Evolutionary conservation across 2,797 vertebrate species (phyloP).

Genomic region (Rhinophrynus dorsalis): DNA sequence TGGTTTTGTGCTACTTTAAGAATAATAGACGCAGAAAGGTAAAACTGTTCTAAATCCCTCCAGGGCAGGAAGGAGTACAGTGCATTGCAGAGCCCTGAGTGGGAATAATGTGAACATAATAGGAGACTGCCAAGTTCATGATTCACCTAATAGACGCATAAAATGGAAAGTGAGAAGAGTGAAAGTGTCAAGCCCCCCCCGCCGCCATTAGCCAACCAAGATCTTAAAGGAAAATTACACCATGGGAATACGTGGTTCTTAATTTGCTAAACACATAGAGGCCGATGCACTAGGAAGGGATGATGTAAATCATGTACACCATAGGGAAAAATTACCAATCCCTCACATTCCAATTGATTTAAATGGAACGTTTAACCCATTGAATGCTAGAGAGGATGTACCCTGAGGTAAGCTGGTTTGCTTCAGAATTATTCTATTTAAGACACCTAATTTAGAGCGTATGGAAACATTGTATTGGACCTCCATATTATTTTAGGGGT

Average conservation of each 20-base stretch:
- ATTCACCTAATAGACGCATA: slow-evolving; percentile 12
- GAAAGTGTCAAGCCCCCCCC: neutral
- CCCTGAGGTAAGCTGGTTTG: too few relatives aligned
- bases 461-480: neutral
- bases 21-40: slow-evolving; percentile 7
- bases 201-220: neutral
- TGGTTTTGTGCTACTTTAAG: slow-evolving; percentile 37
- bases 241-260: too few relatives aligned
- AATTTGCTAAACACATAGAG: too few relatives aligned
- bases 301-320: too few relatives aligned
- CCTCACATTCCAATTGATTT: too few relatives aligned
- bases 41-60: slow-evolving; percentile 32
- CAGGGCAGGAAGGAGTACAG: slow-evolving; percentile 17
- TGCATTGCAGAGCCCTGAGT: slow-evolving; percentile 9
- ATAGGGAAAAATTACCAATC: too few relatives aligned
- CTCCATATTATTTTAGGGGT: too few relatives aligned
- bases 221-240: too few relatives aligned
- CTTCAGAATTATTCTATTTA: too few relatives aligned
- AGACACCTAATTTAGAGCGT: neutral
- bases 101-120: neutral
- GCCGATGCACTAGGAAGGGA: too few relatives aligned
- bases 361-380: too few relatives aligned
- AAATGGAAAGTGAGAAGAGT: slow-evolving; percentile 25
- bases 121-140: neutral
- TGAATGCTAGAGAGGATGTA: too few relatives aligned